A percentile compares a stretch with the other conserved stretches of the same genome.
Evolutionary conservation across 1,140 invertebrate species (phyloP).

Genomic region (Megalopta genalis): DNA sequence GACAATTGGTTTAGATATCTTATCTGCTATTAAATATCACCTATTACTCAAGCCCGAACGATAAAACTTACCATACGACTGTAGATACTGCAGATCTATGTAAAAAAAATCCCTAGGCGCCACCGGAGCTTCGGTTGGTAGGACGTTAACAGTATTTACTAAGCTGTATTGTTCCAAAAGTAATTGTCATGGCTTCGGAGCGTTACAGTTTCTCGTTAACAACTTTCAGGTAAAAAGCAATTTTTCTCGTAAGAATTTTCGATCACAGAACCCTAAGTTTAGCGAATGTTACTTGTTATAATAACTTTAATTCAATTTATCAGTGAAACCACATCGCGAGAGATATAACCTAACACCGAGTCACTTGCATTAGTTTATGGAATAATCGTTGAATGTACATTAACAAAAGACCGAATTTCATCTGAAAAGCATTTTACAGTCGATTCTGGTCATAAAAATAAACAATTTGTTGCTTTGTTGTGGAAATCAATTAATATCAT

Average conservation of each 20-base stretch:
- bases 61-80: too few relatives aligned
- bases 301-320: neutral
- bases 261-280: neutral
- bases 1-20: too few relatives aligned
- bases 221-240: conserved; percentile 93
- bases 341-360: neutral
- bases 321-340: neutral
- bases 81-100: too few relatives aligned
- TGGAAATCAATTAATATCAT: neutral
- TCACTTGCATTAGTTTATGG: neutral
- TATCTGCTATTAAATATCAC: too few relatives aligned
- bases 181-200: conserved; percentile 93
- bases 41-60: too few relatives aligned
- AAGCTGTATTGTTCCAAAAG: conserved; percentile 61
- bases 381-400: conserved; percentile 3
- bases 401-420: neutral
- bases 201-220: conserved; percentile 99
- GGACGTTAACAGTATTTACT: conserved; percentile 16
- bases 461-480: neutral
- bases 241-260: neutral
- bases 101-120: conserved; percentile 15
- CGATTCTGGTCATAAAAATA: neutral
- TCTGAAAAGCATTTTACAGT: neutral
- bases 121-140: neutral
- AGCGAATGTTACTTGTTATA: neutral